phyloP scores from a whole-genome alignment of 2,113 vertebrate species.

The Halcyon senegalensis region DNA sequence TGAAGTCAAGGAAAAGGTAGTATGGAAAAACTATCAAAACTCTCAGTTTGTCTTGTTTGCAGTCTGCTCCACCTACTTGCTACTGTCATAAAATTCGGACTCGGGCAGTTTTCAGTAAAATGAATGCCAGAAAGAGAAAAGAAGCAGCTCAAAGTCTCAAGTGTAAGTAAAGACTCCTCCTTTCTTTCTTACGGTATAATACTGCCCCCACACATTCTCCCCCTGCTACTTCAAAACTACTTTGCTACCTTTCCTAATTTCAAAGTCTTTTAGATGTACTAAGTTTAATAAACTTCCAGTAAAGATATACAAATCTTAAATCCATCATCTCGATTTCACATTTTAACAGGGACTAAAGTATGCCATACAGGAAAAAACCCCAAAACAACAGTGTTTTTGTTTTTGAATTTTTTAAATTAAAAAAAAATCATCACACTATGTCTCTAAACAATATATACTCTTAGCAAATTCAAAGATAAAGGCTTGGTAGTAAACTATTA shows the following conservation, averaged over 20 bases:
- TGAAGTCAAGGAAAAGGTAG: neutral
- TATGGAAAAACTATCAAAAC: neutral
- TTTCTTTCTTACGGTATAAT: neutral
- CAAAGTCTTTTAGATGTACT: neutral
- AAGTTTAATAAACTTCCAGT: neutral
- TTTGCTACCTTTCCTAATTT: neutral
- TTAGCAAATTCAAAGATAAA: neutral
- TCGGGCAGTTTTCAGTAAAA: neutral
- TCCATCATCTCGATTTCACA: neutral
- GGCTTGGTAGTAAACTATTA: neutral
- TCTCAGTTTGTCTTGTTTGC: neutral
- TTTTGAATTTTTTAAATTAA: no score
- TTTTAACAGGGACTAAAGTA: neutral
- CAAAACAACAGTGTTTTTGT: neutral
- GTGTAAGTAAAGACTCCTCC: neutral
- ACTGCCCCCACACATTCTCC: slow-evolving; percentile 1
- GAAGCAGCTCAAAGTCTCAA: neutral
- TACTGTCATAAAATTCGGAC: slow-evolving; percentile 10
- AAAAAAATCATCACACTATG: neutral
- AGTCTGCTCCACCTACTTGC: slow-evolving; percentile 11
- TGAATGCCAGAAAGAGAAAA: neutral
- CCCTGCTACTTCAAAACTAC: neutral
- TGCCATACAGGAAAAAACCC: neutral
- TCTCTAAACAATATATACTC: neutral
- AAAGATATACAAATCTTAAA: neutral